A percentile compares a stretch with the other conserved stretches of the same genome.
These are phyloP conservation scores for Pterois miles DNA, from an alignment of 2,797 vertebrate species.

Conservation along the genomic window DNA sequence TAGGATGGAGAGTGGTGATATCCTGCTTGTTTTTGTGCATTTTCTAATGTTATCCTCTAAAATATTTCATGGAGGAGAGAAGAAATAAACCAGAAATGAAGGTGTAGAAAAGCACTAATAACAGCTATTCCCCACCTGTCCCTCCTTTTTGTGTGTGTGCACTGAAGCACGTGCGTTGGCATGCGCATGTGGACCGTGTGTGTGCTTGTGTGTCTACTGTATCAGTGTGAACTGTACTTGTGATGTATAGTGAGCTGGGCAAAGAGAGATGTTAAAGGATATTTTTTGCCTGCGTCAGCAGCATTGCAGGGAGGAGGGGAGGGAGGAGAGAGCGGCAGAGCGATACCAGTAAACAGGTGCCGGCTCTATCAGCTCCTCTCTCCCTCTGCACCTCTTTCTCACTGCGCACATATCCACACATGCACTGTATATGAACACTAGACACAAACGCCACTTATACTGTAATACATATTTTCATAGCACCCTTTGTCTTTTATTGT, in stretches of 20 bases:
- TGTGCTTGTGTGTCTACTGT: conserved; percentile 41
- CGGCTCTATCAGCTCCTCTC: conserved; percentile 69
- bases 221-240: conserved; percentile 53
- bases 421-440: conserved; percentile 3
- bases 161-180: conserved; percentile 25
- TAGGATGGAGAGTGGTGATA: not conserved
- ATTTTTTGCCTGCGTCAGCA: conserved; percentile 86
- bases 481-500: conserved; percentile 6
- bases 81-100: conserved; percentile 18
- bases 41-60: not conserved
- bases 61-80: not conserved
- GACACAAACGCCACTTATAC: conserved; percentile 2
- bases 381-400: conserved; percentile 46
- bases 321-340: conserved; percentile 68
- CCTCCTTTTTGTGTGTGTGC: not conserved
- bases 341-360: conserved; percentile 77
- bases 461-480: not conserved
- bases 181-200: conserved; percentile 15
- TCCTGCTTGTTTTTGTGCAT: not conserved
- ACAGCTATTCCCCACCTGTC: conserved; percentile 13
- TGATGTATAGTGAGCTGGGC: conserved; percentile 71
- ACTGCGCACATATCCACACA: conserved; percentile 31
- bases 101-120: conserved; percentile 16
- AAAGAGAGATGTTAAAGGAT: conserved; percentile 78
- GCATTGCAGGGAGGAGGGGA: conserved; percentile 79